Conservation (phyloP, 1,140 invertebrate species). For the Spodoptera frugiperda region DNA sequence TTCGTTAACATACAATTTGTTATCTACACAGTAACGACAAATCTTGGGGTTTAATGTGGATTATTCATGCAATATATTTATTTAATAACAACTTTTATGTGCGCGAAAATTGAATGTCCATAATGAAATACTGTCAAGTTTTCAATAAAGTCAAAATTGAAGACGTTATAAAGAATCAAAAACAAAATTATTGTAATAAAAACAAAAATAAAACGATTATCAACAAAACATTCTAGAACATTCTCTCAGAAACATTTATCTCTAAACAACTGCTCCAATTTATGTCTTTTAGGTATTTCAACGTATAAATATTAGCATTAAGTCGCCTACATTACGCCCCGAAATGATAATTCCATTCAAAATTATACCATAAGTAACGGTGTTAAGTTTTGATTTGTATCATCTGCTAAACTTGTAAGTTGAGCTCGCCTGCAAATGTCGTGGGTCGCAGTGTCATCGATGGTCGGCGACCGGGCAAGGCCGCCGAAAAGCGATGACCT, state of each 20-base stretch:
- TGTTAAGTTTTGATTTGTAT: slow-evolving; percentile 37
- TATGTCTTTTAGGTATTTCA: slow-evolving; percentile 14
- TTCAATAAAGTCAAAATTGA: no score
- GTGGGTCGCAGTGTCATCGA: slow-evolving; percentile 69
- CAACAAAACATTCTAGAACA: slow-evolving; percentile 34
- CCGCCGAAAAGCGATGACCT: slow-evolving; percentile 79
- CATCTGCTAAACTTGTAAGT: slow-evolving; percentile 55
- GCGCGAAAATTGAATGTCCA: no score
- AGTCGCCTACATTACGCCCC: slow-evolving; percentile 18
- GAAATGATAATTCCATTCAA: slow-evolving; percentile 16
- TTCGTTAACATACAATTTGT: no score
- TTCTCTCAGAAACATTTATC: slow-evolving; percentile 14
- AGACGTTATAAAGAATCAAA: neutral
- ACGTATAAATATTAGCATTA: slow-evolving; percentile 24
- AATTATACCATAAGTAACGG: slow-evolving; percentile 38
- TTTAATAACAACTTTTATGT: no score
- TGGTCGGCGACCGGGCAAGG: slow-evolving; percentile 82
- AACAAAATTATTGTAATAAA: neutral
- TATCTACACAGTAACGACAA: no score
- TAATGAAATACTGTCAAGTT: no score
- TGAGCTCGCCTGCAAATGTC: slow-evolving; percentile 66
- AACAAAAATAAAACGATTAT: slow-evolving; percentile 8
- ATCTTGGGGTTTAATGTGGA: no score
- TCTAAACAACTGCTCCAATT: slow-evolving; percentile 42
- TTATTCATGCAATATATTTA: no score